Percentiles rank a stretch among this genome's conserved stretches.
Conservation (phyloP, 2,797 vertebrate genomes). For the Propithecus perrieri region DNA sequence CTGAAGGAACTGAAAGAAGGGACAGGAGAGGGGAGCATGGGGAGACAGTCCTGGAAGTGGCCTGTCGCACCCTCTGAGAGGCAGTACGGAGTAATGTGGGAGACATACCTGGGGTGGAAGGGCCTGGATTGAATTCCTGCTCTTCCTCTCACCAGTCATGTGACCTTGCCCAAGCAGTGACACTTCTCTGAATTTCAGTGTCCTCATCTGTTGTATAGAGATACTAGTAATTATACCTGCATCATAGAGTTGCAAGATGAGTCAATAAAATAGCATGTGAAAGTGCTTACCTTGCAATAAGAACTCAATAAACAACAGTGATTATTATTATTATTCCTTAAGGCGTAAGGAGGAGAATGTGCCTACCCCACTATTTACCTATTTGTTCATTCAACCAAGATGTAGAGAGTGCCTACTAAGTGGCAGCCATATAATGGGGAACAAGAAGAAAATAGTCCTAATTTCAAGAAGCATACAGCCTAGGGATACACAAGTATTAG, state of each 20-base stretch:
- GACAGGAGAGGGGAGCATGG: not conserved
- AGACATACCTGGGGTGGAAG: not conserved
- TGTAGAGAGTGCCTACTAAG: not conserved
- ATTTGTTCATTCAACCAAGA: not conserved
- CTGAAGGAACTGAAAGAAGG: not conserved
- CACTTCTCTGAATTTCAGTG: not conserved
- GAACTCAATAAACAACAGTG: not conserved
- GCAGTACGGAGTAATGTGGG: rapidly evolving
- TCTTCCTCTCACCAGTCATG: not conserved
- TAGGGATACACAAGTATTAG: not conserved
- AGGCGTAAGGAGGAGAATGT: not conserved
- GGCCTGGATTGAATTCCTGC: not conserved
- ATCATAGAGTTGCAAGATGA: not conserved
- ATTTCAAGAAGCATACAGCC: not conserved
- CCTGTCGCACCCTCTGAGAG: not conserved
- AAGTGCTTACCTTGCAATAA: not conserved
- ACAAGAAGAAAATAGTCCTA: not conserved
- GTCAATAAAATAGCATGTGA: not conserved
- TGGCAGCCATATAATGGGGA: not conserved
- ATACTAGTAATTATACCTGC: not conserved
- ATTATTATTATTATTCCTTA: not conserved
- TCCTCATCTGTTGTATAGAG: not conserved
- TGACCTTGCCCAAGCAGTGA: not conserved
- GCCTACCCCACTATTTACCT: not conserved
- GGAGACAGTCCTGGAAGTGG: not conserved